Conservation (phyloP, 2,797 vertebrate genomes). For the Scleropages formosus region DNA sequence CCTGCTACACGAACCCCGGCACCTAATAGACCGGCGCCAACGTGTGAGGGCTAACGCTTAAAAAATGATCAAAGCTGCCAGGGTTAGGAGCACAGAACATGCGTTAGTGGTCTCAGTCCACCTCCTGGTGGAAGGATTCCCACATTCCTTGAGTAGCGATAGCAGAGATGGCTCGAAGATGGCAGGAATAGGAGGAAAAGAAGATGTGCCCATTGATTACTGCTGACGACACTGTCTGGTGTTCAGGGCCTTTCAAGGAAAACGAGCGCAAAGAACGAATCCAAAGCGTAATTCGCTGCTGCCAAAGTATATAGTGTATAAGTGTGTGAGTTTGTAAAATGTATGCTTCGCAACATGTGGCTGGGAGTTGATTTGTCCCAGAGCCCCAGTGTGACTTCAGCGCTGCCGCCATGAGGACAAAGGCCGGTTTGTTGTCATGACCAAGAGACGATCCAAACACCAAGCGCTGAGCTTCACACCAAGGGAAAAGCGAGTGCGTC, state of each 20-base stretch:
- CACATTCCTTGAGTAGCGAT: slow-evolving; percentile 53
- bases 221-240: neutral
- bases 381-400: slow-evolving; percentile 6
- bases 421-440: slow-evolving; percentile 55
- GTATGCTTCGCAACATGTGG: neutral
- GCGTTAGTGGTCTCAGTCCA: slow-evolving; percentile 59
- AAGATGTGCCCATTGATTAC: slow-evolving; percentile 53
- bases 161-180: slow-evolving; percentile 58
- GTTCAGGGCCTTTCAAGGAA: too few species aligned
- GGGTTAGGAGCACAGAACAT: slow-evolving; percentile 18
- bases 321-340: neutral
- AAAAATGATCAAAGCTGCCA: slow-evolving; percentile 18
- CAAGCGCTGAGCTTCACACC: slow-evolving; percentile 38
- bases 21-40: neutral
- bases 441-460: slow-evolving; percentile 46
- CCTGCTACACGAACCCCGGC: slow-evolving; percentile 26
- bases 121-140: slow-evolving; percentile 65
- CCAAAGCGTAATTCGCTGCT: slow-evolving; percentile 3
- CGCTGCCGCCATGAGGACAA: slow-evolving; percentile 37
- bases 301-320: slow-evolving; percentile 7
- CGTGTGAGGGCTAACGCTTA: slow-evolving; percentile 29
- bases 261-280: neutral
- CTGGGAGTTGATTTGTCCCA: slow-evolving; percentile 41
- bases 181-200: slow-evolving; percentile 55
- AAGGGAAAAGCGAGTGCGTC: slow-evolving; percentile 59